Conservation (phyloP, 2,113 vertebrate genomes). For the Coturnix japonica region DNA sequence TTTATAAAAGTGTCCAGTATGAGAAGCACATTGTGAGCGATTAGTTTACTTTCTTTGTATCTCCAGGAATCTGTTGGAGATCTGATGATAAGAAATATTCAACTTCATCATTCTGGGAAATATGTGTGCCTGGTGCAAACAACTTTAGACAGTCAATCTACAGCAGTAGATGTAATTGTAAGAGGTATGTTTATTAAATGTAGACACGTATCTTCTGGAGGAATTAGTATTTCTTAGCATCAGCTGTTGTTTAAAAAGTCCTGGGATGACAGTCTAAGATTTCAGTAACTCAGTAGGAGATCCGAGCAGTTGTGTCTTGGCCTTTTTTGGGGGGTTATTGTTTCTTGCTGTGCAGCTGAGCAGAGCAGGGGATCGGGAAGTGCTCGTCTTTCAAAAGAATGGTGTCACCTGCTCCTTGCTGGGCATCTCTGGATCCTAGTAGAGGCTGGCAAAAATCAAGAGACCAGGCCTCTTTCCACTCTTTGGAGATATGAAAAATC, state of each 20-base stretch:
- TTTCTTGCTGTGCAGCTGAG: neutral
- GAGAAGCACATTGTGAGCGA: conserved; percentile 24
- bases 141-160: conserved; percentile 87
- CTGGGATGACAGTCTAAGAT: neutral
- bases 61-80: conserved; percentile 87
- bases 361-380: neutral
- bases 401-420: neutral
- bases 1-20: conserved; percentile 38
- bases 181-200: conserved; percentile 80
- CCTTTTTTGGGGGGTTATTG: neutral
- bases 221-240: neutral
- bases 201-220: neutral
- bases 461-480: neutral
- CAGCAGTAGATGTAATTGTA: conserved; percentile 84
- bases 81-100: conserved; percentile 91
- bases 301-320: neutral
- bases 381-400: neutral
- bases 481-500: neutral
- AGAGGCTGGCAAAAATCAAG: neutral
- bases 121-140: conserved; percentile 88
- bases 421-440: neutral
- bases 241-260: neutral
- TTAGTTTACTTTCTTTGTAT: conserved; percentile 40
- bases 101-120: conserved; percentile 88
- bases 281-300: neutral